Evolutionary conservation across 2,888 invertebrate species (phyloP).

Genomic region (Halictus quadricinctus): DNA sequence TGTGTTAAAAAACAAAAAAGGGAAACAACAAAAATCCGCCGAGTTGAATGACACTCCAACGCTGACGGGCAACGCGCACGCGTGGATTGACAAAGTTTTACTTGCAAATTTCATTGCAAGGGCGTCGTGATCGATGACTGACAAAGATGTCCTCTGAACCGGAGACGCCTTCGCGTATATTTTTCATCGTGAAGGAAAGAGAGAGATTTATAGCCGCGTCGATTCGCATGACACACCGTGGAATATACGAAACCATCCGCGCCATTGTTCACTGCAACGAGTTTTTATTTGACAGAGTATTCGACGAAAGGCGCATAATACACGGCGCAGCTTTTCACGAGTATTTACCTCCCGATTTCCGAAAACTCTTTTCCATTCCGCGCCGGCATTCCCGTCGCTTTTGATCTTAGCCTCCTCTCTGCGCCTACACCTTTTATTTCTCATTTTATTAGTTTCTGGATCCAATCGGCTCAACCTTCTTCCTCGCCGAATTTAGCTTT

Average conservation of each 20-base stretch:
- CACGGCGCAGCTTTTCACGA: slow-evolving; percentile 32
- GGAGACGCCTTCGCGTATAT: slow-evolving; percentile 44
- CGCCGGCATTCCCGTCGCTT: not conserved
- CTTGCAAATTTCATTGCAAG: slow-evolving; percentile 50
- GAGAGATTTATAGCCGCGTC: slow-evolving; percentile 60
- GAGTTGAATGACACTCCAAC: not conserved
- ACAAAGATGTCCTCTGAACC: slow-evolving; percentile 52
- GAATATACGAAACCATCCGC: slow-evolving; percentile 21
- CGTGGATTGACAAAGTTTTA: slow-evolving; percentile 9
- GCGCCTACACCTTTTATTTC: not conserved
- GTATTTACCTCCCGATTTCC: slow-evolving; percentile 17
- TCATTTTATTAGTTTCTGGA: not conserved
- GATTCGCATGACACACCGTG: slow-evolving; percentile 54
- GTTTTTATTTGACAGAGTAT: slow-evolving; percentile 63
- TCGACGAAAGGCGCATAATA: slow-evolving; percentile 57
- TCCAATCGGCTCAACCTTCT: not conserved
- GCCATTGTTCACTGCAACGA: slow-evolving; percentile 12
- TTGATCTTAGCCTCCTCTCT: not conserved
- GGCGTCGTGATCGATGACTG: slow-evolving; percentile 54
- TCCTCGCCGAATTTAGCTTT: not conserved
- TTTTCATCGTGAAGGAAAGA: slow-evolving; percentile 48
- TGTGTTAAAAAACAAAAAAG: not conserved
- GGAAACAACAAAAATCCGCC: not conserved
- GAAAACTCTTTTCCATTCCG: slow-evolving; percentile 4
- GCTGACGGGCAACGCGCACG: not conserved